Percentiles rank a stretch among this genome's conserved stretches.
phyloP scores from a whole-genome alignment of 1,140 invertebrate species.

The Drosophila simulans region DNA sequence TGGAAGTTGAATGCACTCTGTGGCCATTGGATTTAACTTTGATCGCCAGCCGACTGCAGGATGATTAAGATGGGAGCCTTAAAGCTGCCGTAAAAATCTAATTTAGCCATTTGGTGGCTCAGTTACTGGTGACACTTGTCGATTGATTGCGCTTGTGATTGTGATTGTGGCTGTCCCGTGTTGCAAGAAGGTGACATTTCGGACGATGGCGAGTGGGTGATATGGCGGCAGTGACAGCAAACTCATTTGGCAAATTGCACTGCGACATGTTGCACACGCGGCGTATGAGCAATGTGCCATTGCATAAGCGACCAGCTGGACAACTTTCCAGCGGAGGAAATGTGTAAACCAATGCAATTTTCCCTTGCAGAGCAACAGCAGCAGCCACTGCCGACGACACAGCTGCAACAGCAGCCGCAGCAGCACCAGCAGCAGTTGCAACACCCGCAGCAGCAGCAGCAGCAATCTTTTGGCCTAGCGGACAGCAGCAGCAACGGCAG shows the following conservation, averaged over 20 bases:
- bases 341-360: slow-evolving; percentile 58
- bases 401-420: slow-evolving; percentile 60
- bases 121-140: slow-evolving; percentile 30
- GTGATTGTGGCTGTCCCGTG: slow-evolving; percentile 9
- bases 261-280: slow-evolving; percentile 33
- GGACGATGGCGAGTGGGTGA: slow-evolving; percentile 58
- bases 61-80: slow-evolving; percentile 20
- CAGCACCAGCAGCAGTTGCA: slow-evolving; percentile 46
- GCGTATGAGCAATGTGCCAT: slow-evolving; percentile 60
- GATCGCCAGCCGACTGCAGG: slow-evolving; percentile 26
- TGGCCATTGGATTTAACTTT: slow-evolving; percentile 54
- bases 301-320: slow-evolving; percentile 47
- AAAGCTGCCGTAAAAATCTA: slow-evolving; percentile 12
- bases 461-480: slow-evolving; percentile 91
- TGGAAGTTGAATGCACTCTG: slow-evolving; percentile 64
- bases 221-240: slow-evolving; percentile 35
- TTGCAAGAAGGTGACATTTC: slow-evolving; percentile 19
- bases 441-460: slow-evolving; percentile 83
- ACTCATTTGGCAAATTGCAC: slow-evolving; percentile 67
- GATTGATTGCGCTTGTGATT: slow-evolving; percentile 25
- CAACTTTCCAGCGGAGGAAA: slow-evolving; percentile 62
- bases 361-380: slow-evolving; percentile 71
- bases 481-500: slow-evolving; percentile 86
- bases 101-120: slow-evolving; percentile 6
- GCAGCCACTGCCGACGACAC: slow-evolving; percentile 34